Evolutionary conservation across 2,113 vertebrate species (phyloP), one percentile per base, ranked within the genome.

Genomic region (Carettochelys insculpta): DNA sequence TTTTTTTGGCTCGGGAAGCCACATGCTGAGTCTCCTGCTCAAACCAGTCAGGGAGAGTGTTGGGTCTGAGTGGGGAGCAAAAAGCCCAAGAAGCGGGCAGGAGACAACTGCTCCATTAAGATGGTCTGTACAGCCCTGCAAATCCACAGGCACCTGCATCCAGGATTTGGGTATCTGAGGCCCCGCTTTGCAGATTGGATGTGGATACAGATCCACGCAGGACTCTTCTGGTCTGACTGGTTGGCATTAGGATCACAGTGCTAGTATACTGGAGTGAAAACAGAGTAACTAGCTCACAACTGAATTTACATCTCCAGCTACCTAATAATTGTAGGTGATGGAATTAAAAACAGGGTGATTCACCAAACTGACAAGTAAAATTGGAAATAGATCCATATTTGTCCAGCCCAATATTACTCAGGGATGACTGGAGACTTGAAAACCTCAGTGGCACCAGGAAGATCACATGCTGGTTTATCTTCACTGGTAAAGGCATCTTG

Each of bases 361-460:
- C 58, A n/a, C 58, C 4, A 16, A 31, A n/a, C n/a, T 8, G 58
- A 17, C 58, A 58, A 34, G 56, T 31, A 58, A 58, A 58, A 58
- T 58, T 16, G 56, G 56, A 34, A 47, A 25, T 38, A 27, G 45
- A 38, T 84, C 16, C 61, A 51, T 48, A 1, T 22, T 7, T 61
- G 82, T 84, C 81, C 86, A 61, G 31, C 14, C 58, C 58, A 27
- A 61, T 84, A 14, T 51, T 41, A 48, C 6, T 4, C 48, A 43
- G 41, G 41, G 2, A 11, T 17, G 31, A 75, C 3, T 0, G 1
- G 43, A 38, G 47, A 22, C 43, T 10, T 1, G 73, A 61, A 65
- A 12, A 5, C 10, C 77, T 0, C 4, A 1, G 38, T 20, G 2
- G 41, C 41, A 20, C 31, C 34, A 43, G 76, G 24, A 86, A 83